Base-by-base conservation (phyloP, 2,888 invertebrate genomes). In the Aromia moschata region DNA sequence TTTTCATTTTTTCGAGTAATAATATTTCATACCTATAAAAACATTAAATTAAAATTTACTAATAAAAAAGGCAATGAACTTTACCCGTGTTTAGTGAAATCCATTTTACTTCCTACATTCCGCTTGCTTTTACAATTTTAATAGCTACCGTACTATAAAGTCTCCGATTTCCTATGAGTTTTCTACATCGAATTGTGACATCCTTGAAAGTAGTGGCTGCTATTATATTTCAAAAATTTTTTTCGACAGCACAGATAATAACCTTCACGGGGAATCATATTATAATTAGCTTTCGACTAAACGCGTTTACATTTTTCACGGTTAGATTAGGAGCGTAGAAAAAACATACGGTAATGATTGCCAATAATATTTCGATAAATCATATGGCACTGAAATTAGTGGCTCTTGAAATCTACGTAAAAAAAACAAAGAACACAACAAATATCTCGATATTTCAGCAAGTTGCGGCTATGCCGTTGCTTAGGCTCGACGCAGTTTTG, bases 241-340 rank as follows among this genome's bases (percentile, higher is more conserved):
- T 60, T 65, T 65, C 44, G n/a, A 18, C 20, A 14, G 15, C 30
- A 43, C 31, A 52, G 41, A 43, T 56, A 58, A 49, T 46, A 64
- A 63, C 69, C 69, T 67, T 67, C 67, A 69, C 56, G 64, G 69
- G 52, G 60, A 49, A 63, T 67, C 66, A 59, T 63, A 62, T 64
- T 58, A 51, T 64, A 63, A 64, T 64, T 67, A 55, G 61, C 61
- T 67, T 59, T 62, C 55, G 47, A 60, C 51, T 60, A 52, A 38
- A 62, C 62, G 38, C 49, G 38, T 49, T 49, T 54, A 56, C 52
- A 49, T 46, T 61, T 64, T 65, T 65, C 57, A 68, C 58, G 68
- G 58, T 68, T 53, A 47, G 65, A 17, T 61, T 43, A 12, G 14
- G 16, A 15, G 17, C 33, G 41, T 53, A 43, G 49, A 49, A 49